These are phyloP conservation scores for Oncorhynchus keta DNA, from an alignment of 2,113 vertebrate genomes.

Conservation along the genomic window DNA sequence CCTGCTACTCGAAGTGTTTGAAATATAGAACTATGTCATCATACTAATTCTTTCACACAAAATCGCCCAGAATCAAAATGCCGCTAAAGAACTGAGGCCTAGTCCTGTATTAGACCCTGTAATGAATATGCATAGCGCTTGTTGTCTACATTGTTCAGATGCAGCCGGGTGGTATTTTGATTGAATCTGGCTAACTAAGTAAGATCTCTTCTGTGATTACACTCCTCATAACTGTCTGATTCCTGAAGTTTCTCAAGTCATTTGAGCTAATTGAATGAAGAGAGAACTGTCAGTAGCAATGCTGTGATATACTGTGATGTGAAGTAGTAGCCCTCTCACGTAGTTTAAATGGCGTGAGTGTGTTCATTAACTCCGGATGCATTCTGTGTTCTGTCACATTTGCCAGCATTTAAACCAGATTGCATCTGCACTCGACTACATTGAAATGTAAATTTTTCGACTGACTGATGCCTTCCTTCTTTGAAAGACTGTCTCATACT, in stretches of 20 bases:
- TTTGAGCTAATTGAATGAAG: not conserved
- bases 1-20: not conserved
- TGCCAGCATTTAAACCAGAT: constrained; percentile 21
- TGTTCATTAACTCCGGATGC: constrained; percentile 28
- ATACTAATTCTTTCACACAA: not conserved
- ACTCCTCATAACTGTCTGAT: not conserved
- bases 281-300: not conserved
- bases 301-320: not conserved
- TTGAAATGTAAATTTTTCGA: constrained; percentile 51
- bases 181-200: not conserved
- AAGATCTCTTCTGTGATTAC: not conserved
- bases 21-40: not conserved
- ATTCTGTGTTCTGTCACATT: constrained; percentile 23
- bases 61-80: not conserved
- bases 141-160: constrained; percentile 4
- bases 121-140: not conserved
- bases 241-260: not conserved
- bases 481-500: constrained; percentile 19
- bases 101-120: not conserved
- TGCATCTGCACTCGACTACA: constrained; percentile 35
- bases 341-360: not conserved
- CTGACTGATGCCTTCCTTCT: constrained; percentile 27
- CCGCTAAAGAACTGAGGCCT: not conserved
- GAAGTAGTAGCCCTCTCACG: not conserved
- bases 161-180: not conserved